Evolutionary conservation across 92 coral and sea anemone species (phyloP).

Genomic region (Ricordea florida): DNA sequence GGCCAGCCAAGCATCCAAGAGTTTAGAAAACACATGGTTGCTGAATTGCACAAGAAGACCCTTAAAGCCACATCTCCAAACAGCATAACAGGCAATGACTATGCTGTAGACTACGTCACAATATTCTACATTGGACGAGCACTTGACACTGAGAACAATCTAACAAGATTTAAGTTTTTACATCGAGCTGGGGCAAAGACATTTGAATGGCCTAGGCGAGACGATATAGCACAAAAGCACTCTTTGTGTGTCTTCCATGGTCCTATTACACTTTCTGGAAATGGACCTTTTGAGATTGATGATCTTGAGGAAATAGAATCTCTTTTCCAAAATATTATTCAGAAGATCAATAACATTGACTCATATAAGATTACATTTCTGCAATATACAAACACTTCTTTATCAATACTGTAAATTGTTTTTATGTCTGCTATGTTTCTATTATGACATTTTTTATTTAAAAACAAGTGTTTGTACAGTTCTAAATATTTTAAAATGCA

Average conservation of each 20-base stretch:
- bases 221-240: slow-evolving; percentile 18
- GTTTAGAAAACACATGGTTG: slow-evolving; percentile 34
- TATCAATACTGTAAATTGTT: too few species aligned
- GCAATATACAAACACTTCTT: too few species aligned
- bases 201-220: slow-evolving; percentile 49
- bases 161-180: slow-evolving; percentile 21
- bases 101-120: slow-evolving; percentile 52
- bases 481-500: too few species aligned
- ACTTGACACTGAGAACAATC: neutral
- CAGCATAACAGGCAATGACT: slow-evolving; percentile 13
- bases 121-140: slow-evolving; percentile 45
- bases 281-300: slow-evolving; percentile 34
- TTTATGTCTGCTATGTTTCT: too few species aligned
- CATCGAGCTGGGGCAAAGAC: slow-evolving; percentile 32
- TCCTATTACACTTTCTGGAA: slow-evolving; percentile 7
- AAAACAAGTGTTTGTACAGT: too few species aligned
- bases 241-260: neutral
- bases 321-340: too few species aligned
- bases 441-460: too few species aligned
- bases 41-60: slow-evolving; percentile 28
- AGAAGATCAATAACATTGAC: too few species aligned
- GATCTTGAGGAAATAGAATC: too few species aligned
- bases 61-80: slow-evolving; percentile 10
- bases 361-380: too few species aligned
- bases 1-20: slow-evolving; percentile 17